A percentile compares a stretch with the other conserved stretches of the same genome.
Evolutionary conservation across 2,113 vertebrate species (phyloP).

Genomic region (Collichthys lucidus): DNA sequence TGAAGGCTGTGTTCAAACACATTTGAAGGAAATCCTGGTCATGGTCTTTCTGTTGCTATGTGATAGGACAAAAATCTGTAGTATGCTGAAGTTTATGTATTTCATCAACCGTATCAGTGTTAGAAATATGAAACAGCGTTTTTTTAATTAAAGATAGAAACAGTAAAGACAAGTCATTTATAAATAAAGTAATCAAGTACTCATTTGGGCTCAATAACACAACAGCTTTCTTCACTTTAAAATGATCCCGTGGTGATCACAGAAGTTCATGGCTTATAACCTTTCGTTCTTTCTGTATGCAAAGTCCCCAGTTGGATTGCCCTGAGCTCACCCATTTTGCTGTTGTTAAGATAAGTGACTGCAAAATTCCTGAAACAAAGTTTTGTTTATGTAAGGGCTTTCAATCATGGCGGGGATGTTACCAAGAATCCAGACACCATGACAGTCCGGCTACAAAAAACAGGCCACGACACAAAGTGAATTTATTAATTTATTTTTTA

Average conservation of each 20-base stretch:
- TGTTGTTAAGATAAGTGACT: constrained; percentile 25
- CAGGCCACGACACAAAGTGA: not conserved
- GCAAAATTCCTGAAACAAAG: constrained; percentile 45
- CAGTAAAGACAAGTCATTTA: not conserved
- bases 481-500: not conserved
- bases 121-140: too few species aligned
- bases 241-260: not conserved
- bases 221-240: not conserved
- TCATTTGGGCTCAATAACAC: not conserved
- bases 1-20: not conserved
- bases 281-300: constrained; percentile 6
- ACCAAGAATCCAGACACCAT: constrained; percentile 22
- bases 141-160: not conserved
- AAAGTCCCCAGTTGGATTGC: constrained; percentile 2
- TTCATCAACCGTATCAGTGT: not conserved
- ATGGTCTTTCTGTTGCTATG: not conserved
- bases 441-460: constrained; percentile 19
- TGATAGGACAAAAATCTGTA: not conserved
- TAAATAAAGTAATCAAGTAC: not conserved
- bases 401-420: constrained; percentile 30
- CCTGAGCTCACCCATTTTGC: not conserved
- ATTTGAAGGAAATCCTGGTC: not conserved
- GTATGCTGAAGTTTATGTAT: not conserved
- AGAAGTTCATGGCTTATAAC: constrained; percentile 11
- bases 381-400: constrained; percentile 50